Evolutionary conservation across 2,113 vertebrate species (phyloP).

Genomic region (Phrynocephalus versicolor): DNA sequence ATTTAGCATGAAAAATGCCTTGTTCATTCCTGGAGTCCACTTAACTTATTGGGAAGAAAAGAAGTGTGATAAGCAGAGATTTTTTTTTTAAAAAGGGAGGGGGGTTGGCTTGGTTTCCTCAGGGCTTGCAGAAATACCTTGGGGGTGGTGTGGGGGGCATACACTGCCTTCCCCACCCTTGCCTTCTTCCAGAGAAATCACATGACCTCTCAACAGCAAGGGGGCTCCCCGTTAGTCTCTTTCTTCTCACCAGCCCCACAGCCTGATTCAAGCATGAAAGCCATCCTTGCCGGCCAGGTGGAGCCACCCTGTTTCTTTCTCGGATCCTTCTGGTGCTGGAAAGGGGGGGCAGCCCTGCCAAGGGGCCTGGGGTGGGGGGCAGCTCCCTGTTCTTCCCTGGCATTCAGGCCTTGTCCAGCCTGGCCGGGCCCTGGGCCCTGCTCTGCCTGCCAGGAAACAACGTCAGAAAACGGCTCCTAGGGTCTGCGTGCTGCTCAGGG

Average conservation of each 20-base stretch:
- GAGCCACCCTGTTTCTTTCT: not conserved
- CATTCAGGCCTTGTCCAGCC: rapidly evolving
- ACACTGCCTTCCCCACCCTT: too few relatives aligned
- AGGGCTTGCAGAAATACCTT: too few relatives aligned
- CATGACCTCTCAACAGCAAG: not conserved
- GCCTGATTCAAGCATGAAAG: not conserved
- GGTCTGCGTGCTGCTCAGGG: too few relatives aligned
- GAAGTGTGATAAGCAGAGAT: not conserved
- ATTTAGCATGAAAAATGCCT: not conserved
- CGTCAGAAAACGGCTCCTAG: too few relatives aligned
- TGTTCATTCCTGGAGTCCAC: rapidly evolving
- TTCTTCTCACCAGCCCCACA: not conserved
- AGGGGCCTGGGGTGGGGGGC: not conserved
- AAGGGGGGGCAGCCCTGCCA: not conserved
- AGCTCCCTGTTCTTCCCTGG: not conserved
- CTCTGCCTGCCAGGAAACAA: too few relatives aligned
- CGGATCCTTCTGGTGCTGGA: not conserved
- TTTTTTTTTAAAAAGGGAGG: not conserved
- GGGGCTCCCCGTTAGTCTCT: too few relatives aligned
- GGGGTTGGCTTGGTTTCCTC: not conserved
- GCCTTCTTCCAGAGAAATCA: too few relatives aligned
- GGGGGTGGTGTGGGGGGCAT: too few relatives aligned
- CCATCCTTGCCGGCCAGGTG: not conserved
- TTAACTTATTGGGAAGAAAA: conserved; percentile 13
- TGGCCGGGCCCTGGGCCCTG: too few relatives aligned